Evolutionary conservation across 1,140 invertebrate genomes (phyloP), one percentile per base, ranked within the genome.

Genomic region (Cherax destructor): DNA sequence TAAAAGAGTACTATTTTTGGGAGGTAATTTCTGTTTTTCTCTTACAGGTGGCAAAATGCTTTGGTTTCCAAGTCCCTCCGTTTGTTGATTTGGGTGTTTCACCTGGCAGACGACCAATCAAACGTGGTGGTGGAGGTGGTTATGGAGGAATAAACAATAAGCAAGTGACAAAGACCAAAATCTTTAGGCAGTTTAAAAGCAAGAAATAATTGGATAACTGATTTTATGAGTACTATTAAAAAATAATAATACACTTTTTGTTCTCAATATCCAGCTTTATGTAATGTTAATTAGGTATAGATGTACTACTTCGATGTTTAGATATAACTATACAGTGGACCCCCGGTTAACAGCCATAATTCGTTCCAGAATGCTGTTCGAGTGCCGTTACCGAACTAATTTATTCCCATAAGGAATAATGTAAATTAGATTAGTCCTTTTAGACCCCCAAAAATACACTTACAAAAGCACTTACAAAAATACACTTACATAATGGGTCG

Each of bases 11-110:
- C 30, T 41, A 41, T 41, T 41, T 56, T 56, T 65, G 2, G 18
- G 18, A 65, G 16, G 2, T 49, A 41, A 59, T n/a, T 61, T 83
- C 7, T 9, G 11, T 10, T 56, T 83, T 61, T 52, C 30, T 56
- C 9, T 83, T 83, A 47, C 81, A 83, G 81, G 81, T 83, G 47
- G 81, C 81, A 21, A 83, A 83, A 24, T 83, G 81, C 49, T 83
- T 83, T 83, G 80, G 80, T 47, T 83, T 83, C 18, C 81, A 69
- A 47, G 81, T 83, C 16, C 81, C 81, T 18, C 81, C 81, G 49
- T 83, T 83, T 69, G 81, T 83, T 21, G 81, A 83, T 65, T 49
- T 83, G 59, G 81, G 81, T n/a, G 59, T 83, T 49, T 49, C 81
- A 69, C 30, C 59, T n/a, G 52, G 81, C 30, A 83, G 49, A 56